phyloP scores from a whole-genome alignment of 1,140 invertebrate species.

The Acromyrmex echinatior region DNA sequence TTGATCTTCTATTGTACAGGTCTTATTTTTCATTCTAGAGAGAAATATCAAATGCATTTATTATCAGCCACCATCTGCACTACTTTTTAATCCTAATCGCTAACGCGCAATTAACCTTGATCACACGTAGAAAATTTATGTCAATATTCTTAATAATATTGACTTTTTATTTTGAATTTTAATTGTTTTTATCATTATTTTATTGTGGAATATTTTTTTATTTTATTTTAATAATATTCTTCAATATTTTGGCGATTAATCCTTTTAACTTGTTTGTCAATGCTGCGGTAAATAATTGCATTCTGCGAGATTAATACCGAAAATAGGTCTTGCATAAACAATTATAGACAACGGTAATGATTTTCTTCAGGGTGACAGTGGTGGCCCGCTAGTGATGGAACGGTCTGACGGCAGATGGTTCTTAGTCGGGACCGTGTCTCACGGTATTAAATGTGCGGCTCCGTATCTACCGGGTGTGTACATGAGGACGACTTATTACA shows the following conservation, averaged over 20 bases:
- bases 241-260: neutral
- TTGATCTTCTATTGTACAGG: neutral
- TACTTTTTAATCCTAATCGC: neutral
- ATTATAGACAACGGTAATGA: conserved; percentile 15
- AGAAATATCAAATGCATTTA: neutral
- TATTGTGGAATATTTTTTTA: neutral
- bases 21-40: neutral
- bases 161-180: neutral
- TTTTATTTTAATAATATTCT: neutral
- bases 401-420: conserved; percentile 95
- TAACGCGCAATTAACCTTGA: neutral
- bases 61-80: neutral
- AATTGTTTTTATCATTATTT: neutral
- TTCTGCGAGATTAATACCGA: neutral
- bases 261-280: neutral
- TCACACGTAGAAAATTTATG: neutral
- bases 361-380: conserved; percentile 94
- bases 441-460: conserved; percentile 97
- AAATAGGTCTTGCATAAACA: neutral
- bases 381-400: conserved; percentile 95
- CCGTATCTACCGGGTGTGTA: conserved; percentile 96
- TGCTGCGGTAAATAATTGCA: neutral
- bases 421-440: conserved; percentile 97
- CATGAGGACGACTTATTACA: conserved; percentile 96
- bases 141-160: neutral